These are phyloP conservation scores for Sphenodon punctatus DNA, from an alignment of 2,797 vertebrate genomes.

Conservation along the genomic window DNA sequence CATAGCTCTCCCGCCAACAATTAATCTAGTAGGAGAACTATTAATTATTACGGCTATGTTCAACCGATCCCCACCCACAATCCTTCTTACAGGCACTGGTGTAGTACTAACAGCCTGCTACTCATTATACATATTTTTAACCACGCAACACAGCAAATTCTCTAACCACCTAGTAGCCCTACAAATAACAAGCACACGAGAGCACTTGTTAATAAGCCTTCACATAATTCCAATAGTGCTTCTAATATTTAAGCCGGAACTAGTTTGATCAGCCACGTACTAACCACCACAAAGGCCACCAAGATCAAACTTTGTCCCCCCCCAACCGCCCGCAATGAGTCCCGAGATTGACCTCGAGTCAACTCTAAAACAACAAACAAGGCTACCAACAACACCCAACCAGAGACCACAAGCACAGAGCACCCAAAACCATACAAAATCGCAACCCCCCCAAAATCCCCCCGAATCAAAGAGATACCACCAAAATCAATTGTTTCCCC, in stretches of 20 bases:
- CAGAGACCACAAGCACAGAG: neutral
- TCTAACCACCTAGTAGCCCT: accelerated
- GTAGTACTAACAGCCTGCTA: accelerated
- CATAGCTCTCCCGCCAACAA: neutral
- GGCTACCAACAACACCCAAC: too few relatives aligned
- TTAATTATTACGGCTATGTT: accelerated
- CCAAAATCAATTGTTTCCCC: too few relatives aligned
- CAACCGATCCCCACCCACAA: accelerated
- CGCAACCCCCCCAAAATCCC: too few relatives aligned
- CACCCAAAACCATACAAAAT: too few relatives aligned
- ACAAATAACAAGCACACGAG: accelerated
- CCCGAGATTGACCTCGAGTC: accelerated
- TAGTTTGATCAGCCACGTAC: too few relatives aligned
- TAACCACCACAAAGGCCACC: neutral
- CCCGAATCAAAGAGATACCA: too few relatives aligned
- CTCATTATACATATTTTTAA: accelerated
- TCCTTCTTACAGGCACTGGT: accelerated
- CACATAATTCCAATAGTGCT: accelerated
- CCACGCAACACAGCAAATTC: accelerated
- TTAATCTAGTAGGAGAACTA: neutral
- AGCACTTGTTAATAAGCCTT: accelerated
- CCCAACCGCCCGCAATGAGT: accelerated
- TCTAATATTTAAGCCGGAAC: accelerated
- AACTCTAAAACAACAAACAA: too few relatives aligned
- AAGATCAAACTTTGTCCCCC: neutral